phyloP scores from a whole-genome alignment of 2,113 vertebrate genomes.

The Gambusia affinis region DNA sequence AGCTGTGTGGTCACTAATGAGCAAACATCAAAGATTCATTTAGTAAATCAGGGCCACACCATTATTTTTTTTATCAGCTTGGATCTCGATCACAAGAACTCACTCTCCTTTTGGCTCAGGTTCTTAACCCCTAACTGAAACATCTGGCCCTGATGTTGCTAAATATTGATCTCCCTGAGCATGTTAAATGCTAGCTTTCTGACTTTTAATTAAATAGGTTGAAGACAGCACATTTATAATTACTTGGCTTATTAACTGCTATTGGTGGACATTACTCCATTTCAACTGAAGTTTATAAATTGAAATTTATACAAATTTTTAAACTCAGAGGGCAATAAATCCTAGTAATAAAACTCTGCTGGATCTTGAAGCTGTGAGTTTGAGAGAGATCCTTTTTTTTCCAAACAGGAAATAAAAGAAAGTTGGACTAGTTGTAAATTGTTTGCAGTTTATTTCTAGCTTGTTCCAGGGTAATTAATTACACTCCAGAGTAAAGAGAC shows the following conservation, averaged over 20 bases:
- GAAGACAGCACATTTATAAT: neutral
- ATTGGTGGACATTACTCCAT: neutral
- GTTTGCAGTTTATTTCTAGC: neutral
- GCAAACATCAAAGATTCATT: neutral
- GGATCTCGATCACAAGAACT: neutral
- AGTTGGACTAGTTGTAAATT: neutral
- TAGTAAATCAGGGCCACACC: neutral
- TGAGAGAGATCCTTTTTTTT: neutral
- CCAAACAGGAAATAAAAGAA: neutral
- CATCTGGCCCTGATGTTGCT: neutral
- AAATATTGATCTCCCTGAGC: neutral
- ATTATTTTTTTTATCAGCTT: neutral
- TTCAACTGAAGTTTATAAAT: neutral
- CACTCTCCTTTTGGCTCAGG: neutral
- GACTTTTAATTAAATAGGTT: neutral
- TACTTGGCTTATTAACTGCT: neutral
- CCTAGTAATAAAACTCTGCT: neutral
- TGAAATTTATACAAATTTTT: neutral
- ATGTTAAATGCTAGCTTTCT: neutral
- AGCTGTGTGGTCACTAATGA: neutral
- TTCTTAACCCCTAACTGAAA: neutral
- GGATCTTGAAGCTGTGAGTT: neutral
- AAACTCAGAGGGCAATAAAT: neutral
- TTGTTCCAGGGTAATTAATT: constrained; percentile 9
- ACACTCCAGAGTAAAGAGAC: constrained; percentile 41